phyloP scores from a whole-genome alignment of 2,797 vertebrate genomes.

The Enteromius afrohamiltoni region DNA sequence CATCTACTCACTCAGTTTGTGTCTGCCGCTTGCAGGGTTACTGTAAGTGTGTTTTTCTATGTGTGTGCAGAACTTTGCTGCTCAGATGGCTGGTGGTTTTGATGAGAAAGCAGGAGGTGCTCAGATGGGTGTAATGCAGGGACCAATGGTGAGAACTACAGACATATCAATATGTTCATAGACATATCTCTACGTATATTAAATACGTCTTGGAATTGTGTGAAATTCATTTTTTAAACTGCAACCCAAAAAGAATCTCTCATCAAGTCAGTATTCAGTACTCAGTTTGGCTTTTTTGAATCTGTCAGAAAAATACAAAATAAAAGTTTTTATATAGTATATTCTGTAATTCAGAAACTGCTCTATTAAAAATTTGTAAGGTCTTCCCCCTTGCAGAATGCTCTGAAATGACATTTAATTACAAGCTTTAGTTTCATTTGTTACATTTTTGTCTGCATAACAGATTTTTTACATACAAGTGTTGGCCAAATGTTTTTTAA shows the following conservation, averaged over 20 bases:
- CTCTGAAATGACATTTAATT: not conserved
- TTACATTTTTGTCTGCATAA: not conserved
- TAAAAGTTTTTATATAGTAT: not conserved
- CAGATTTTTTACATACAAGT: not conserved
- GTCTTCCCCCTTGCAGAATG: conserved; percentile 13
- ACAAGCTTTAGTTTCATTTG: not conserved
- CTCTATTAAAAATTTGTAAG: not conserved
- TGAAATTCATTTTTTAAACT: not conserved
- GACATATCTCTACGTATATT: not conserved
- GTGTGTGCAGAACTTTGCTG: conserved; percentile 89
- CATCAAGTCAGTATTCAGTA: not conserved
- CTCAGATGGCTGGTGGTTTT: conserved; percentile 92
- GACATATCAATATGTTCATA: not conserved
- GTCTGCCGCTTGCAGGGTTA: not conserved
- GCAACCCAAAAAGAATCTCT: not conserved
- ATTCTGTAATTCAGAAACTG: not conserved
- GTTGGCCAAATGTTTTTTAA: not conserved
- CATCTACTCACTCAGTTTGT: not conserved
- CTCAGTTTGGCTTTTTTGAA: not conserved
- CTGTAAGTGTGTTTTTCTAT: conserved; percentile 10
- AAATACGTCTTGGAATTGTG: not conserved
- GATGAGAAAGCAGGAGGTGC: conserved; percentile 92
- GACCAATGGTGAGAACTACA: conserved; percentile 86
- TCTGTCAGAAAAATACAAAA: not conserved
- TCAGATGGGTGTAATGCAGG: conserved; percentile 92